Percentiles rank a stretch among this genome's conserved stretches.
These are phyloP conservation scores for Scaptomyza graminum DNA, from an alignment of 1,140 invertebrate species.

Conservation along the genomic window DNA sequence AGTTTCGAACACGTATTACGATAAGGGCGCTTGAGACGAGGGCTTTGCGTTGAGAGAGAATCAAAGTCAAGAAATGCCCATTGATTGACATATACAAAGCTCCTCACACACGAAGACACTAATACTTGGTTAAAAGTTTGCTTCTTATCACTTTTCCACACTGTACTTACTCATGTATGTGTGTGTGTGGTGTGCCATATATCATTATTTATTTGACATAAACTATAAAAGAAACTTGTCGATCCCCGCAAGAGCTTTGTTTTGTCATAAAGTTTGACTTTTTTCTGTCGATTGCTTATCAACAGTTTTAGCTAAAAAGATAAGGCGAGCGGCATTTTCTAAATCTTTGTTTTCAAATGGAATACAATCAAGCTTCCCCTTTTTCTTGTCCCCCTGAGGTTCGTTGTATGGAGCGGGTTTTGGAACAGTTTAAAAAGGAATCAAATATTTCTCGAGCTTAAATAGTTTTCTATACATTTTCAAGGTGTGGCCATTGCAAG, in stretches of 20 bases:
- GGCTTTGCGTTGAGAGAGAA: slow-evolving; percentile 27
- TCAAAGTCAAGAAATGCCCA: slow-evolving; percentile 29
- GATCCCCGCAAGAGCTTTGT: background rate
- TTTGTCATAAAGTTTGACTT: slow-evolving; percentile 1
- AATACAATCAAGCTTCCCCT: too few relatives aligned
- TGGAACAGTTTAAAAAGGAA: too few relatives aligned
- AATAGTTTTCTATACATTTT: background rate
- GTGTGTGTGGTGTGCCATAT: background rate
- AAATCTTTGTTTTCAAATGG: too few relatives aligned
- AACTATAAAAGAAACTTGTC: background rate
- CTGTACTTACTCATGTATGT: background rate
- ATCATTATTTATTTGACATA: background rate
- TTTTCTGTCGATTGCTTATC: background rate
- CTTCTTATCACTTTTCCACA: background rate
- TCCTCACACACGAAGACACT: background rate
- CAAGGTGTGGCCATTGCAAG: slow-evolving; percentile 90
- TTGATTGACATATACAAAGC: slow-evolving; percentile 45
- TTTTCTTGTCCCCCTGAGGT: too few relatives aligned
- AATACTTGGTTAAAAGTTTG: background rate
- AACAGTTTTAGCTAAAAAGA: background rate
- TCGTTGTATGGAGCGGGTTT: too few relatives aligned
- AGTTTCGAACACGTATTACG: slow-evolving; percentile 41
- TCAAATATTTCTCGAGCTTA: too few relatives aligned
- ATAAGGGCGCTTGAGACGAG: slow-evolving; percentile 36
- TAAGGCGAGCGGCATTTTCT: too few relatives aligned